phyloP scores from a whole-genome alignment of 2,888 invertebrate genomes.

The Leucophenga montana region DNA sequence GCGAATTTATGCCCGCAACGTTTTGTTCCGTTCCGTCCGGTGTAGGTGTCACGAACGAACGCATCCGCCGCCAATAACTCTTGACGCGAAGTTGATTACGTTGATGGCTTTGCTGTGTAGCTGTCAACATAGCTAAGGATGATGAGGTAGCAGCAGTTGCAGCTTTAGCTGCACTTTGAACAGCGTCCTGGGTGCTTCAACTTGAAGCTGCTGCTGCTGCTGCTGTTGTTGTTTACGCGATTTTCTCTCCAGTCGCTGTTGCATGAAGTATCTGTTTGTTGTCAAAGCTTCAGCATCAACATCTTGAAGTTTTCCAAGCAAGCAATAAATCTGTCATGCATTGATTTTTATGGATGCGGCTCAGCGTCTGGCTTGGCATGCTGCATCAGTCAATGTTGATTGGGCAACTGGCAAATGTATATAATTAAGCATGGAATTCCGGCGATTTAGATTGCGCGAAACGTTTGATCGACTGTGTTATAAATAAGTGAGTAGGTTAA shows the following conservation, averaged over 20 bases:
- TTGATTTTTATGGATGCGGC: conserved; percentile 64
- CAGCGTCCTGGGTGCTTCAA: neutral
- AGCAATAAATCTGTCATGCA: conserved; percentile 71
- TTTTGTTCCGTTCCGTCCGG: conserved; percentile 1
- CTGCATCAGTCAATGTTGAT: conserved; percentile 42
- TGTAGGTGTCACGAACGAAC: conserved; percentile 32
- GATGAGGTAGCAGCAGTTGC: conserved; percentile 53
- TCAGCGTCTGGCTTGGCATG: conserved; percentile 55
- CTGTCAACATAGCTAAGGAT: conserved; percentile 66
- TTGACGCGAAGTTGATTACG: conserved; percentile 64
- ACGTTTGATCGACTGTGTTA: neutral
- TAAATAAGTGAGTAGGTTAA: too few relatives aligned
- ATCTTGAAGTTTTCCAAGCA: conserved; percentile 16
- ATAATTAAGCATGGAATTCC: neutral
- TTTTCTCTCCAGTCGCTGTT: conserved; percentile 36
- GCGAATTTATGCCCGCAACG: neutral
- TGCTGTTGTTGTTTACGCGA: conserved; percentile 26
- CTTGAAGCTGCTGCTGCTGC: conserved; percentile 43
- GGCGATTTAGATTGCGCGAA: too few relatives aligned
- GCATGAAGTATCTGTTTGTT: conserved; percentile 59
- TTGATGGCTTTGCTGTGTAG: conserved; percentile 67
- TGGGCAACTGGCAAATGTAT: neutral
- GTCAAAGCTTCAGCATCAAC: conserved; percentile 46
- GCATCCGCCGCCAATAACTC: conserved; percentile 39
- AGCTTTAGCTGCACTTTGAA: neutral